Percentiles rank a stretch among this genome's conserved stretches.
Evolutionary conservation across 2,888 invertebrate species (phyloP).

Genomic region (Cinara cedri): DNA sequence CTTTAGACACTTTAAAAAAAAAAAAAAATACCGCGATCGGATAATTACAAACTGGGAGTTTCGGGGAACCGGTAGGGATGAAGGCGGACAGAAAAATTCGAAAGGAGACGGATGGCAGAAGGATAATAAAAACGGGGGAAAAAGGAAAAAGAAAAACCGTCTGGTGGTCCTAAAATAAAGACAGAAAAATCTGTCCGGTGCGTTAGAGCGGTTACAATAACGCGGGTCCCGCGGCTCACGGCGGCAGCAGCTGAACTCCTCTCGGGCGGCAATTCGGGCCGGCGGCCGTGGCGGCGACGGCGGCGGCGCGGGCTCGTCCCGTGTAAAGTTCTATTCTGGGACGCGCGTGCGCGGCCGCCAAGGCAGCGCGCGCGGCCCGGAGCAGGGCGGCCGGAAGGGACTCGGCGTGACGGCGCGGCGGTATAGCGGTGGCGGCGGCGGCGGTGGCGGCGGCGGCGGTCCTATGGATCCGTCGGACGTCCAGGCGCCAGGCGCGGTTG

Average conservation of each 20-base stretch:
- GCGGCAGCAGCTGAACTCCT: conserved; percentile 57
- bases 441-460: conserved; percentile 23
- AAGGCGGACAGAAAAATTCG: not conserved
- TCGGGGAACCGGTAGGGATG: conserved; percentile 12
- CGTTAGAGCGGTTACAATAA: conserved; percentile 52
- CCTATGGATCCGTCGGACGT: conserved; percentile 56
- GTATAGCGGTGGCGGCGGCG: not conserved
- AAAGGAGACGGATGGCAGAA: conserved; percentile 2
- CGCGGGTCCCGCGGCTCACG: conserved; percentile 57
- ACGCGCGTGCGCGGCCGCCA: conserved; percentile 52
- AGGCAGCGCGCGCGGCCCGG: conserved; percentile 10
- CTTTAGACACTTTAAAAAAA: not conserved
- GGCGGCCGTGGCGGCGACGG: conserved; percentile 25
- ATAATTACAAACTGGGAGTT: not conserved
- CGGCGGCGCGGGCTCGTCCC: conserved; percentile 33
- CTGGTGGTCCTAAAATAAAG: conserved; percentile 41
- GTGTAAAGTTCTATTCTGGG: conserved; percentile 55
- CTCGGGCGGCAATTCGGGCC: conserved; percentile 53
- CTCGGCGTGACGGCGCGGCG: conserved; percentile 4
- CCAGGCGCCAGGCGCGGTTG: conserved; percentile 57
- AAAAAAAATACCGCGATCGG: not conserved
- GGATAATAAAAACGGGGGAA: conserved; percentile 39
- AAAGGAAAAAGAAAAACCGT: conserved; percentile 51
- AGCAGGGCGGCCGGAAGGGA: conserved; percentile 22
- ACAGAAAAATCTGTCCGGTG: conserved; percentile 53